A percentile compares a stretch with the other conserved stretches of the same genome.
These are phyloP conservation scores for Drosophila anomelani DNA, from an alignment of 2,888 invertebrate genomes.

Conservation along the genomic window DNA sequence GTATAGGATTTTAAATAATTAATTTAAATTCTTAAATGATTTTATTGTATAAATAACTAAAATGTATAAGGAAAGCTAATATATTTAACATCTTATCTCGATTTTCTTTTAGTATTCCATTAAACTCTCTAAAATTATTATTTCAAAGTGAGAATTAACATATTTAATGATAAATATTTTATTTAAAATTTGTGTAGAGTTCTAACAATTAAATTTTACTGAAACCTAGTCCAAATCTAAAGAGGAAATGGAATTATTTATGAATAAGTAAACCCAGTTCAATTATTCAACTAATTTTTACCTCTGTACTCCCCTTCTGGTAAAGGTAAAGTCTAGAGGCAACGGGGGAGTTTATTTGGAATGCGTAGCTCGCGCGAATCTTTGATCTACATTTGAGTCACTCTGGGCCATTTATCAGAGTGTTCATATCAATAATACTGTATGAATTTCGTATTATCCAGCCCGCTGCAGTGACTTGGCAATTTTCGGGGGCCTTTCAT, in stretches of 20 bases:
- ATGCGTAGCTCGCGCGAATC: constrained; percentile 66
- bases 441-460: constrained; percentile 66
- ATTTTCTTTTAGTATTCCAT: neutral
- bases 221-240: neutral
- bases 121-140: too few species aligned
- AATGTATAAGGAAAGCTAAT: neutral
- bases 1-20: neutral
- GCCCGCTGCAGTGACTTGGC: constrained; percentile 55
- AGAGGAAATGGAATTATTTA: neutral
- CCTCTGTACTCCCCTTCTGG: constrained; percentile 12
- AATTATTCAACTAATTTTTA: neutral
- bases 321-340: neutral
- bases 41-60: too few species aligned
- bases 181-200: neutral
- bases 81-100: neutral
- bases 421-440: constrained; percentile 72
- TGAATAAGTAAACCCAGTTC: too few species aligned
- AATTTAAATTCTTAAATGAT: rapidly evolving
- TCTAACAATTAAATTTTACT: neutral
- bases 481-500: constrained; percentile 10
- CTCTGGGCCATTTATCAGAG: constrained; percentile 69
- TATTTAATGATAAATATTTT: neutral
- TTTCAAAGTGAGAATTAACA: too few species aligned
- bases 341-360: constrained; percentile 35
- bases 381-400: constrained; percentile 73